These are phyloP conservation scores for Tarsius wallacei DNA, from an alignment of 2,797 vertebrate species.

Conservation along the genomic window DNA sequence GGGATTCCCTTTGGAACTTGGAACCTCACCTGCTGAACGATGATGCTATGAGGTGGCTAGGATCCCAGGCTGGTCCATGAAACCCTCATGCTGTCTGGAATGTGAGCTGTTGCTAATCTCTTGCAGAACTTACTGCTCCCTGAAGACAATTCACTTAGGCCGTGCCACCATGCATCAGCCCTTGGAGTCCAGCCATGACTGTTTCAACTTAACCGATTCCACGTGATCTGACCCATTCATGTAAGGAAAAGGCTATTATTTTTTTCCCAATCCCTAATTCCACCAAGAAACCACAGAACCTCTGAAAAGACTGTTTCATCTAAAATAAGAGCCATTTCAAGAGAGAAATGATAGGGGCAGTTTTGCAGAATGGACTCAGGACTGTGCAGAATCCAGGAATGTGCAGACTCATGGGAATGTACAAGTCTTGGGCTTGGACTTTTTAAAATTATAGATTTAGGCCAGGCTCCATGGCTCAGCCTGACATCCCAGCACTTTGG, in stretches of 20 bases:
- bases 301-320: not conserved
- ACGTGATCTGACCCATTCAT: too few relatives aligned
- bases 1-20: not conserved
- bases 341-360: accelerated
- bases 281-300: not conserved
- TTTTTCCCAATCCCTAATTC: not conserved
- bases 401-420: not conserved
- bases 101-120: not conserved
- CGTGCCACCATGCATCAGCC: accelerated
- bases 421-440: not conserved
- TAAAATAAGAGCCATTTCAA: not conserved
- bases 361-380: not conserved
- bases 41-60: accelerated
- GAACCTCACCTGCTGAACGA: not conserved
- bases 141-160: not conserved
- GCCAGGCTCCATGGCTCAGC: too few relatives aligned
- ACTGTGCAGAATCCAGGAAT: not conserved
- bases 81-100: too few relatives aligned
- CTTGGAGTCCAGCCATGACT: accelerated
- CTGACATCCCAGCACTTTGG: too few relatives aligned
- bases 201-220: not conserved
- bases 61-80: not conserved
- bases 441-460: too few relatives aligned
- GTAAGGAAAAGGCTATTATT: not conserved
- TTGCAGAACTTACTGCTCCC: not conserved